These are phyloP conservation scores for Oscheius sp. DNA, from an alignment of 2,888 invertebrate genomes.

Conservation along the genomic window DNA sequence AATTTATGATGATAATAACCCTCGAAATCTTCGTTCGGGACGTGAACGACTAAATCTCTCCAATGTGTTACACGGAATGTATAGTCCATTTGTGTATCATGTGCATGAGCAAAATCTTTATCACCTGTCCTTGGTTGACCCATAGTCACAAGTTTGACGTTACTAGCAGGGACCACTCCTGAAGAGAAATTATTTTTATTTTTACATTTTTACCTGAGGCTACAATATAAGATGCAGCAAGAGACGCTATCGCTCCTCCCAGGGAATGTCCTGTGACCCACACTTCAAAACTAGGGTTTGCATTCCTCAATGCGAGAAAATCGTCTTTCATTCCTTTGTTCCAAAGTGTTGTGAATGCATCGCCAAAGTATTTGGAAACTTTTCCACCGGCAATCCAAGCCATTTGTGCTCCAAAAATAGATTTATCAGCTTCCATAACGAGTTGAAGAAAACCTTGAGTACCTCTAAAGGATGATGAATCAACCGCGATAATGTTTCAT, in stretches of 20 bases:
- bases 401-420: conserved; percentile 35
- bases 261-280: conserved; percentile 60
- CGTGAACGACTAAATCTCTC: conserved; percentile 56
- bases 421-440: conserved; percentile 53
- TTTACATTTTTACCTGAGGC: too few relatives aligned
- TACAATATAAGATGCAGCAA: conserved; percentile 52
- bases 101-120: conserved; percentile 45
- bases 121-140: conserved; percentile 64
- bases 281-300: conserved; percentile 53
- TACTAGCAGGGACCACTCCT: conserved; percentile 28
- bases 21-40: conserved; percentile 52
- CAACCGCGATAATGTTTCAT: background rate
- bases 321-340: conserved; percentile 56
- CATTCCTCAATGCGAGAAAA: conserved; percentile 40
- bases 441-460: conserved; percentile 53
- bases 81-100: conserved; percentile 30
- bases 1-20: conserved; percentile 57
- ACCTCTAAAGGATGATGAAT: conserved; percentile 42
- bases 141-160: conserved; percentile 55
- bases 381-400: conserved; percentile 15
- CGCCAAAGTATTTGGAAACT: conserved; percentile 60
- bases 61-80: conserved; percentile 34
- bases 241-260: conserved; percentile 56
- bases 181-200: too few relatives aligned
- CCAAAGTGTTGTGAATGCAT: conserved; percentile 60